A percentile compares a stretch with the other conserved stretches of the same genome.
phyloP scores from a whole-genome alignment of 2,797 vertebrate species.

The Pterois miles region DNA sequence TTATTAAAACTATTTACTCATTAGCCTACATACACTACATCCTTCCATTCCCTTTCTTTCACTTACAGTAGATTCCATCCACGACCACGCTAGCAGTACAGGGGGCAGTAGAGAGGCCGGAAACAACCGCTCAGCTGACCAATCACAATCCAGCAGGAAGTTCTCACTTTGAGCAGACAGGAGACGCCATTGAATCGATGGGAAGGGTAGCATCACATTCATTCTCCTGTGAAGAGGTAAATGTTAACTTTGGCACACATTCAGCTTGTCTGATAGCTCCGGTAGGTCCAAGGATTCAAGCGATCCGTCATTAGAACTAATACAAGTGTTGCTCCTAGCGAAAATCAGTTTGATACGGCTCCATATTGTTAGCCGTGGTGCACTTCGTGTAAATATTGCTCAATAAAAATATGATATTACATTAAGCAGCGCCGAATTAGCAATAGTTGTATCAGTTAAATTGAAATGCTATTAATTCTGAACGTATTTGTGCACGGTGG shows the following conservation, averaged over 20 bases:
- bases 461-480: no score
- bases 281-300: no score
- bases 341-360: not conserved
- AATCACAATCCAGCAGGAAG: not conserved
- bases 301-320: no score
- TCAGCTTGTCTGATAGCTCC: no score
- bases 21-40: no score
- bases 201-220: not conserved
- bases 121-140: not conserved
- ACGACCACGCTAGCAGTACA: no score
- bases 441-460: not conserved
- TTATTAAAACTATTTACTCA: no score
- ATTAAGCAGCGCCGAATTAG: not conserved
- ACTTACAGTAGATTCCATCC: no score
- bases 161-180: not conserved
- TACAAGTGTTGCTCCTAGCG: not conserved
- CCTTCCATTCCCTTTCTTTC: no score
- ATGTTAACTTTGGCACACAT: not conserved
- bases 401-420: no score
- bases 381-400: not conserved
- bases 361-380: not conserved
- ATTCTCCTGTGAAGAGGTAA: not conserved
- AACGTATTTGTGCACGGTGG: not conserved
- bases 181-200: not conserved
- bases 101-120: no score